Percentiles rank a stretch among this genome's conserved stretches.
phyloP scores from a whole-genome alignment of 2,797 vertebrate genomes.

The Ammospiza maritima region DNA sequence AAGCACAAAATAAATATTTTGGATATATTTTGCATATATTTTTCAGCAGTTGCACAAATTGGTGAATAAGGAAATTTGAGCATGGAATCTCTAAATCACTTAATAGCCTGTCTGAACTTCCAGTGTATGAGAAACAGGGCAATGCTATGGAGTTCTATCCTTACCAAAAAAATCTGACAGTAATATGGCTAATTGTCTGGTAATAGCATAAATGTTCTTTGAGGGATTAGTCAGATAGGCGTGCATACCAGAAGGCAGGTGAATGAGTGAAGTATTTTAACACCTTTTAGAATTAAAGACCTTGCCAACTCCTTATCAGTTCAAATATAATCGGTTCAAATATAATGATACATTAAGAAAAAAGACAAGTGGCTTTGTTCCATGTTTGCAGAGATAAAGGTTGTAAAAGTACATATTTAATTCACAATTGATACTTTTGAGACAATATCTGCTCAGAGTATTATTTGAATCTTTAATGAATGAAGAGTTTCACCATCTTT shows the following conservation, averaged over 20 bases:
- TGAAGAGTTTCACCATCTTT: background rate
- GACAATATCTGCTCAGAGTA: background rate
- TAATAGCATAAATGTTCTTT: constrained; percentile 35
- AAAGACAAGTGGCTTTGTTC: background rate
- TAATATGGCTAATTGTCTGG: background rate
- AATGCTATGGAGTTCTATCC: background rate
- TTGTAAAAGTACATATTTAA: background rate
- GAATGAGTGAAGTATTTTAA: background rate
- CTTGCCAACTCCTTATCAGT: background rate
- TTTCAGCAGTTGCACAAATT: background rate
- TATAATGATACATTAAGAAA: background rate
- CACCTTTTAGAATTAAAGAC: constrained; percentile 1
- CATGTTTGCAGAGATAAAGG: background rate
- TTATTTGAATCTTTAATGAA: background rate
- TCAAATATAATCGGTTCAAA: background rate
- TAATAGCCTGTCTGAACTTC: background rate
- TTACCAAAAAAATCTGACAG: background rate
- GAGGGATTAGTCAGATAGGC: constrained; percentile 39
- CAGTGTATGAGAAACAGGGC: background rate
- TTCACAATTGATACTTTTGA: background rate
- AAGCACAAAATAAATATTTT: background rate
- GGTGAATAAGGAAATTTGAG: background rate
- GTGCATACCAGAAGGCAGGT: background rate
- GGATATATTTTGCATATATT: background rate
- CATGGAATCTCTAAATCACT: background rate